Base-by-base conservation (phyloP, 2,797 vertebrate species). In the Sebastes matsubarae region DNA sequence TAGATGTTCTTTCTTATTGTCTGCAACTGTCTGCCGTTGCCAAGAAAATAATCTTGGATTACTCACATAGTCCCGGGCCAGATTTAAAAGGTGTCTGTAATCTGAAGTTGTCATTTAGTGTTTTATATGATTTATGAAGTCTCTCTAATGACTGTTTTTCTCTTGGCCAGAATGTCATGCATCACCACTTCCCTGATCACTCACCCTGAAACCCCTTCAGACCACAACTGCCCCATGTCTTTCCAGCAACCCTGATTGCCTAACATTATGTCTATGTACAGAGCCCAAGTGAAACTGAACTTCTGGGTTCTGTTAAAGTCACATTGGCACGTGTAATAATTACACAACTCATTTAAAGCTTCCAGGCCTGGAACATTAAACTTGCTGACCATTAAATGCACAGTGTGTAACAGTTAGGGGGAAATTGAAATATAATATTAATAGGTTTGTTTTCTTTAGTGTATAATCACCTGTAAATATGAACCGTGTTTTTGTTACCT, bases 51-150 rank as follows among this genome's bases (percentile, higher is more conserved):
- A 75, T 75, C 54, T 52, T 60, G 25, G 9, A 42, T 46, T 32
- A 71, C 20, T 50, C 16, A 25, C 16, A n/a, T 24, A 34, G 20
- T 54, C 20, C 36, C 8, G 2, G 8, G 20, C n/a, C 29, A 36
- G 68, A 24, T 66, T 68, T 69, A 46, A 50, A 71, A 52, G 13
- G 32, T 25, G 27, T 55, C 57, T 68, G 63, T 14, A 36, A 54
- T 75, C 60, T 72, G 58, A 29, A 72, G 29, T 70, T 80, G 42
- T 75, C 68, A 36, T 68, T 76, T 65, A 67, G 29, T 16, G 54
- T 32, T 57, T 57, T 32, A 50, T 68, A 55, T 81, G 67, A 81
- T 83, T 74, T 71, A 71, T 75, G 54, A 66, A 54, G 67, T 54
- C 22, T 50, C 18, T 66, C 27, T 59, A 38, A 61, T 22, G 32